Evolutionary conservation across 2,113 vertebrate species (phyloP), one percentile per base, ranked within the genome.

Genomic region (Microtus pennsylvanicus): DNA sequence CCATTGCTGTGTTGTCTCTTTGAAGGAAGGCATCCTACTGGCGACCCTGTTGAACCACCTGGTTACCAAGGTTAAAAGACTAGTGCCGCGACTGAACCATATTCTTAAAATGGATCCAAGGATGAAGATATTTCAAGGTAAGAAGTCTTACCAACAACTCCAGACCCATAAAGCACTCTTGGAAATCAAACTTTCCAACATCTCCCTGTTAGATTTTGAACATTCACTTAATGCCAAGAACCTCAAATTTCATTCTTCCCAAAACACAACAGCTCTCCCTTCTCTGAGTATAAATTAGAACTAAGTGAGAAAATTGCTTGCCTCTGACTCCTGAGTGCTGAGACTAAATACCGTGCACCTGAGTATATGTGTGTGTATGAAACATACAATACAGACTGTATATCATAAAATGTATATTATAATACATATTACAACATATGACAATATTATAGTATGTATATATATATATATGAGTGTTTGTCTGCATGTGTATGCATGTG

Each of bases 91-190:
- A 6, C 45, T 93, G 38, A n/a, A 16, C 12, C 4, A 11, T 1
- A 0, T 22, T 5, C 78, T 95, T 1, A 33, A 8, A 14, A 24
- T 89, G 89, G 70, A 89, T 42, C 67, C 85, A 1, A 83, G 47
- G 28, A 5, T 86, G 7, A 38, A 2, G 9, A 45, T 33, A n/a
- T 86, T 89, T 85, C 93, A 70, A 81, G 93, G 67, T 94, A 30
- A 85, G 85, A 12, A 16, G 7, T 28, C 7, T 1, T 10, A 22
- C 6, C 14, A 7, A n/a, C 33, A 42, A 1, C 35, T 35, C 9
- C 7, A 3, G 7, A 24, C 13, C 6, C n/a, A 12, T 2, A 8
- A 28, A 26, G 4, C 13, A 0, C 58, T 13, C 58, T 0, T 13
- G 58, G 21, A 65, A 47, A 6, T 12, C 12, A 16, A 12, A 12